Conservation (phyloP, 2,797 vertebrate genomes). For the Trichosurus vulpecula region DNA sequence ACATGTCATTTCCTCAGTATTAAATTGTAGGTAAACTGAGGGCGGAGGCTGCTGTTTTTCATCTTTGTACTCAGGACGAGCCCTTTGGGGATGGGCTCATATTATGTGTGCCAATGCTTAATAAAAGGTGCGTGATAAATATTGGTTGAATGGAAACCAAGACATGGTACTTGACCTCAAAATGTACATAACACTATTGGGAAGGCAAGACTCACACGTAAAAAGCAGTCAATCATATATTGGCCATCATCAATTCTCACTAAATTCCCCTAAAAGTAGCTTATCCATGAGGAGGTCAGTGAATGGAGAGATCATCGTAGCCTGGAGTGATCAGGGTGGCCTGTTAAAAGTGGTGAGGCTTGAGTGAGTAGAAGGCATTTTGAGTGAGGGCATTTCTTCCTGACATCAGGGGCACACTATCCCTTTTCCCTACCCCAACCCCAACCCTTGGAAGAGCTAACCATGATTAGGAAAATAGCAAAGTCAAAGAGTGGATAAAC, state of each 20-base stretch:
- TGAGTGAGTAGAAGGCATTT: not conserved
- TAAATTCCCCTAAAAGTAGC: not conserved
- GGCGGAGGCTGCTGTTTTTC: not conserved
- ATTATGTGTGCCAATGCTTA: not conserved
- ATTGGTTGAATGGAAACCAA: not conserved
- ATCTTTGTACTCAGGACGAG: not conserved
- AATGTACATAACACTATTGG: not conserved
- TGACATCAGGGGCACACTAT: not conserved
- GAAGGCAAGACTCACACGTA: not conserved
- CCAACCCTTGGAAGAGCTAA: not conserved
- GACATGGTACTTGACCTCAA: not conserved
- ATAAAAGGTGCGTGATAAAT: not conserved
- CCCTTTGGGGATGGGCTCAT: not conserved
- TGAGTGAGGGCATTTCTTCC: not conserved
- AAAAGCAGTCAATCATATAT: not conserved
- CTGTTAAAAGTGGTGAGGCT: not conserved
- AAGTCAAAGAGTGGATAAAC: not conserved
- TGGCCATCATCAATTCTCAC: not conserved
- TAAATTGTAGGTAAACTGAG: not conserved
- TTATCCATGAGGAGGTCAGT: not conserved
- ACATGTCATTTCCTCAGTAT: not conserved
- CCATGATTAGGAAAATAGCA: not conserved
- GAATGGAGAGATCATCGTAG: not conserved
- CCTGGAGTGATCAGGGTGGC: not conserved
- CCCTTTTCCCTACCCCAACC: not conserved